A percentile compares a stretch with the other conserved stretches of the same genome.
phyloP scores from a whole-genome alignment of 2,113 vertebrate species.

The Phyllostomus hastatus region DNA sequence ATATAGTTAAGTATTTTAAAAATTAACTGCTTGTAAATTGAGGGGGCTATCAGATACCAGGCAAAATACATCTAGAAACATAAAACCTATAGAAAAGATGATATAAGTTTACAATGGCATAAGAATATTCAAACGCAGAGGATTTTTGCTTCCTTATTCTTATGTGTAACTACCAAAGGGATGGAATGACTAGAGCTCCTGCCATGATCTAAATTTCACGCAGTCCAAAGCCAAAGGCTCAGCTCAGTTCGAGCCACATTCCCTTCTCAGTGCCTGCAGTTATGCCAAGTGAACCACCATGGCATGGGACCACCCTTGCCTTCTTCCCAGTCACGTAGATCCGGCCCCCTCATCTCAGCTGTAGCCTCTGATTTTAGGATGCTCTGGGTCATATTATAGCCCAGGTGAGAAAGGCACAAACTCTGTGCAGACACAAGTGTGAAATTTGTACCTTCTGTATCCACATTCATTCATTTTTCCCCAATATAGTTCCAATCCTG shows the following conservation, averaged over 20 bases:
- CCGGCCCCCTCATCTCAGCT: neutral
- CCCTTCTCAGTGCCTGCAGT: neutral
- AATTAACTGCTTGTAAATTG: neutral
- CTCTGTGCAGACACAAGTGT: neutral
- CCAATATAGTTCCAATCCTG: neutral
- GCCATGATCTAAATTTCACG: neutral
- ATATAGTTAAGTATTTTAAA: neutral
- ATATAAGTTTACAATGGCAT: neutral
- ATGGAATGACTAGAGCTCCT: neutral
- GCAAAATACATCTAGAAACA: neutral
- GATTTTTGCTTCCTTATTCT: neutral
- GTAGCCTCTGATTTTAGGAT: neutral
- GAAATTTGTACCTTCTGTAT: neutral
- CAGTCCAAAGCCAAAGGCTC: neutral
- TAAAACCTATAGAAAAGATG: neutral
- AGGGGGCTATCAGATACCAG: neutral
- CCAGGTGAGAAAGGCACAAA: neutral
- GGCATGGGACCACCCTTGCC: neutral
- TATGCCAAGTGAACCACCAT: neutral
- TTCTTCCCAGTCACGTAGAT: neutral
- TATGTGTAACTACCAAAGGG: neutral
- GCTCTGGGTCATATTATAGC: neutral
- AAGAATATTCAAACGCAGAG: neutral
- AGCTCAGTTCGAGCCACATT: neutral
- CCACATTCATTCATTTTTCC: neutral